Evolutionary conservation across 1,140 invertebrate species (phyloP).

Genomic region (Gryllus bimaculatus): DNA sequence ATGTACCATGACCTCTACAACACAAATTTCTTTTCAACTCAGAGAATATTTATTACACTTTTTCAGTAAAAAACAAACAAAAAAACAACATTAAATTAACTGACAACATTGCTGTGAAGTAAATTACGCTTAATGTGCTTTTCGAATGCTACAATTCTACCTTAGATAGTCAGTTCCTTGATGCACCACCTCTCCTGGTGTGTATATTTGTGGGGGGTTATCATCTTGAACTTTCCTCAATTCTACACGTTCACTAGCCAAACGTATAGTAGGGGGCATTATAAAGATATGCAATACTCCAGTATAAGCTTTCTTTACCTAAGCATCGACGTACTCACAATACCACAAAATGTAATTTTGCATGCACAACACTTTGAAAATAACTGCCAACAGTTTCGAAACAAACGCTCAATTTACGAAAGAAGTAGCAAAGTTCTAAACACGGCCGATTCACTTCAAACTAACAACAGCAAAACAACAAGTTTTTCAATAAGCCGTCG

Average conservation of each 20-base stretch:
- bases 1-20: slow-evolving; percentile 92
- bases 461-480: too few species aligned
- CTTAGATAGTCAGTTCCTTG: neutral
- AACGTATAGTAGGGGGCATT: neutral
- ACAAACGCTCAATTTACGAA: too few species aligned
- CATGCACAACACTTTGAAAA: too few species aligned
- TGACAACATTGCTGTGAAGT: neutral
- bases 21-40: neutral
- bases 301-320: too few species aligned
- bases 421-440: too few species aligned
- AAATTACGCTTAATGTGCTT: neutral
- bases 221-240: neutral
- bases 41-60: neutral
- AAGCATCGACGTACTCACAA: too few species aligned
- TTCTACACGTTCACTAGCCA: neutral
- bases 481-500: too few species aligned
- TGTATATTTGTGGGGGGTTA: neutral
- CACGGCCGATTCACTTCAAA: too few species aligned
- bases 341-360: too few species aligned
- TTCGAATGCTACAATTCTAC: neutral
- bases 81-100: neutral
- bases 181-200: neutral
- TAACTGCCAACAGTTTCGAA: too few species aligned
- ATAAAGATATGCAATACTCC: too few species aligned
- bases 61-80: neutral